Percentiles rank a stretch among this genome's conserved stretches.
These are phyloP conservation scores for Brachynemurus nebulosus DNA, from an alignment of 2,888 invertebrate genomes.

Conservation along the genomic window DNA sequence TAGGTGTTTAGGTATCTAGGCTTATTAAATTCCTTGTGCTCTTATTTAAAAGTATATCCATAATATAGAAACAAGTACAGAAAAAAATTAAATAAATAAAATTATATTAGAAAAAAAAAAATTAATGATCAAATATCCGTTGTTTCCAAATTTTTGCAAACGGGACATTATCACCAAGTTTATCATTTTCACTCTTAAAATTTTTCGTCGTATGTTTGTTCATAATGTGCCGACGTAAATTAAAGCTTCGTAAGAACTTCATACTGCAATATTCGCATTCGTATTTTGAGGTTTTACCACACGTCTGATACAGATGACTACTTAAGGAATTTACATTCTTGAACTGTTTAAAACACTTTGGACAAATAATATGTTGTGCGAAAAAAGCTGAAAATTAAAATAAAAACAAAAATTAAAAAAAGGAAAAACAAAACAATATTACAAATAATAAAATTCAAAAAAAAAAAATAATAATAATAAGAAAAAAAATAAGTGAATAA, in stretches of 20 bases:
- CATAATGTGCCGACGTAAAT: conserved; percentile 7
- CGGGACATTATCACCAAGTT: no score
- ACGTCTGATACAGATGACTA: conserved; percentile 9
- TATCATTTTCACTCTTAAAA: conserved; percentile 1
- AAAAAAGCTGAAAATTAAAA: conserved; percentile 7
- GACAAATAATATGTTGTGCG: conserved; percentile 8
- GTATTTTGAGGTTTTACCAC: conserved; percentile 8
- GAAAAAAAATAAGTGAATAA: background rate
- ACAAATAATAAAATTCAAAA: background rate
- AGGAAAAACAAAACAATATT: background rate
- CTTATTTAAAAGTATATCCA: no score
- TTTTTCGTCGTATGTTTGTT: conserved; percentile 6
- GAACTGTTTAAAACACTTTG: conserved; percentile 10
- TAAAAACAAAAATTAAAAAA: background rate
- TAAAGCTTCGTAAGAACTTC: conserved; percentile 9
- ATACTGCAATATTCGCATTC: conserved; percentile 6
- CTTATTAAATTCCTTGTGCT: no score
- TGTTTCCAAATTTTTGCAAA: no score
- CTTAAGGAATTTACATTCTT: conserved; percentile 9
- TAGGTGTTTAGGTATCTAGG: no score
- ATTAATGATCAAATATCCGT: no score
- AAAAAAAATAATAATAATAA: background rate
- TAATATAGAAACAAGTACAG: no score
- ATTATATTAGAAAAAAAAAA: no score
- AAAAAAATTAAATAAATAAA: no score